Base-by-base conservation (phyloP, 2,888 invertebrate species). In the Phrixothrix hirtus region DNA sequence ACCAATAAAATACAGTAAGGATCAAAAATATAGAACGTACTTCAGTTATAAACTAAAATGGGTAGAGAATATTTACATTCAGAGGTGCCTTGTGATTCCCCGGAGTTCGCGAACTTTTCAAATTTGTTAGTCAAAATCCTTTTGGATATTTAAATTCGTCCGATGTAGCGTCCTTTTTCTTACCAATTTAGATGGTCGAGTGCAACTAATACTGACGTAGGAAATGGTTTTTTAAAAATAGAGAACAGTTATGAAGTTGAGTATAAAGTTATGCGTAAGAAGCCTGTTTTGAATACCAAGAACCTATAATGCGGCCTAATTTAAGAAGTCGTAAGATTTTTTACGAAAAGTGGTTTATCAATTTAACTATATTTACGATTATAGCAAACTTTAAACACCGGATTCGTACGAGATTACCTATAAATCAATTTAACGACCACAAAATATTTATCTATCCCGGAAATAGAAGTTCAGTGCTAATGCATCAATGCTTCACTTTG, bases 1-100 rank as follows among this genome's bases (percentile, higher is more conserved):
- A 59, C 69, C 71, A 69, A 72, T 73, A 73, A 73, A 73, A 71
- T 70, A 69, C 67, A 65, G 63, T 66, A 63, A 65, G 66, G 66
- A 69, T 68, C 69, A 67, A 64, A 69, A 70, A 71, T 71, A 70
- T 68, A 69, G 67, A 62, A 64, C 63, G 57, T 65, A 64, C 61
- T 64, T 63, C 61, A 61, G 64, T 69, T 61, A 68, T 71, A 71
- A 71, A 71, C 67, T 69, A 68, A 71, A 71, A 71, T 70, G 68
- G 69, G 65, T 68, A 66, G 64, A 59, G 58, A 62, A 65, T 66
- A 67, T 66, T 64, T 61, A 57, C 64, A 64, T 70, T 66, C 66
- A 58, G 55, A 67, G 68, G 65, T 65, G 63, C 64, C 63, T 58
- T 62, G 61, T 59, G 66, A 67, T 69, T 66, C 70, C 64, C 53